Base-by-base conservation (phyloP, 2,888 invertebrate species). In the Bimastos eiseni region DNA sequence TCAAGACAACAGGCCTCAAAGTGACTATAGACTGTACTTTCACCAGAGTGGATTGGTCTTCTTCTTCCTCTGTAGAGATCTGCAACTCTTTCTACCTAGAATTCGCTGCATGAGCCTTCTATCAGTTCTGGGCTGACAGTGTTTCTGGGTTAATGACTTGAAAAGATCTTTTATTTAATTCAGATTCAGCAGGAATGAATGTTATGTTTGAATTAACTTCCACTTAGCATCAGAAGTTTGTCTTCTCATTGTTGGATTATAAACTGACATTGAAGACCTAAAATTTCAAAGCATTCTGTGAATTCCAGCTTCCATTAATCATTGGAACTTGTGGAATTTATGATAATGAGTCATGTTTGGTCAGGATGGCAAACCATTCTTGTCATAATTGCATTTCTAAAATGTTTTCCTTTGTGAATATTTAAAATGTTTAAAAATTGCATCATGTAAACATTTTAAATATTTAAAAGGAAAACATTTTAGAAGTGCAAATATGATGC, bases 191-290 rank as follows among this genome's bases (percentile, higher is more conserved):
- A 11, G n/a, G 24, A 5, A 55, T 2, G 30, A 13, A 70, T 70
- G 70, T n/a, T 70, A n/a, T n/a, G n/a, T 70, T 70, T 70, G 70
- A 70, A 70, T n/a, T 70, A n/a, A 70, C 70, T 70, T 70, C 70
- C 70, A 70, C 2, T 55, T 55, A 30, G 24, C 13, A 24, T 24
- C 30, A 4, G 55, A 30, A 24, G 6, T 55, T 55, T 55, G 24
- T 55, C 70, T 70, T 17, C 11, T 21, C n/a, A 8, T 6, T 8
- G 8, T 70, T 70, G 70, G 8, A 70, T 0, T 6, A 70, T n/a
- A n/a, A 70, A 70, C 1, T n/a, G 70, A 70, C 70, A 70, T 0
- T 70, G 30, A 11, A 70, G n/a, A n/a, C 70, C 30, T 70, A n/a
- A 70, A 70, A 70, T 70, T n/a, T 70, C 70, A 70, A 70, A 70